phyloP scores from a whole-genome alignment of 2,888 invertebrate species.

The Celastrina argiolus region DNA sequence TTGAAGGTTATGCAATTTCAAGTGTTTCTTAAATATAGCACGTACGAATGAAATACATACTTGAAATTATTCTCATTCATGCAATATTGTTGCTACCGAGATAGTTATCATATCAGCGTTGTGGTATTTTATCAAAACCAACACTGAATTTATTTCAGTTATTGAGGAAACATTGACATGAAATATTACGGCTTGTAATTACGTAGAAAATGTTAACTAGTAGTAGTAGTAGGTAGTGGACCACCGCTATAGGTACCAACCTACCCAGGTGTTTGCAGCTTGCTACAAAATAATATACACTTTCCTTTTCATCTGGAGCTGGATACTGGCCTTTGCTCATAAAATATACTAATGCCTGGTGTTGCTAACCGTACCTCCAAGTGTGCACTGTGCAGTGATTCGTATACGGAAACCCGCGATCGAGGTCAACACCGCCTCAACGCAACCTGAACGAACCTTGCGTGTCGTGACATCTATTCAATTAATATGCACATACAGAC shows the following conservation, averaged over 20 bases:
- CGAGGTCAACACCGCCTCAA: slow-evolving; percentile 4
- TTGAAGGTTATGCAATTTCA: slow-evolving; percentile 9
- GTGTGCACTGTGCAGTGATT: slow-evolving; percentile 20
- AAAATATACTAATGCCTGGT: background rate
- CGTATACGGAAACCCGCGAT: slow-evolving; percentile 13
- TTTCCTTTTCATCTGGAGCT: too few species aligned
- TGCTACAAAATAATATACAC: too few species aligned
- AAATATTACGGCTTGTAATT: too few species aligned
- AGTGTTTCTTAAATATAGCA: slow-evolving; percentile 18
- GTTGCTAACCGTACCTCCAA: background rate
- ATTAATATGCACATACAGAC: slow-evolving; percentile 18
- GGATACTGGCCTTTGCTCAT: too few species aligned
- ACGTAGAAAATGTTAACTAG: too few species aligned
- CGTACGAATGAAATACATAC: background rate
- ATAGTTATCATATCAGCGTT: background rate
- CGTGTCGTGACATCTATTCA: slow-evolving; percentile 18
- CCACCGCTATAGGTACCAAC: too few species aligned
- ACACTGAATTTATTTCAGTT: background rate
- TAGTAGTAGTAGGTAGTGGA: too few species aligned
- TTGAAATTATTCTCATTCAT: background rate
- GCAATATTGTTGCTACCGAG: background rate
- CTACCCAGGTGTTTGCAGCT: too few species aligned
- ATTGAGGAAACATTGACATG: background rate
- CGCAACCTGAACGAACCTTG: slow-evolving; percentile 16
- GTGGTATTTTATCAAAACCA: slow-evolving; percentile 7